Conservation (phyloP, 2,888 invertebrate genomes). For the Hyposoter didymator region DNA sequence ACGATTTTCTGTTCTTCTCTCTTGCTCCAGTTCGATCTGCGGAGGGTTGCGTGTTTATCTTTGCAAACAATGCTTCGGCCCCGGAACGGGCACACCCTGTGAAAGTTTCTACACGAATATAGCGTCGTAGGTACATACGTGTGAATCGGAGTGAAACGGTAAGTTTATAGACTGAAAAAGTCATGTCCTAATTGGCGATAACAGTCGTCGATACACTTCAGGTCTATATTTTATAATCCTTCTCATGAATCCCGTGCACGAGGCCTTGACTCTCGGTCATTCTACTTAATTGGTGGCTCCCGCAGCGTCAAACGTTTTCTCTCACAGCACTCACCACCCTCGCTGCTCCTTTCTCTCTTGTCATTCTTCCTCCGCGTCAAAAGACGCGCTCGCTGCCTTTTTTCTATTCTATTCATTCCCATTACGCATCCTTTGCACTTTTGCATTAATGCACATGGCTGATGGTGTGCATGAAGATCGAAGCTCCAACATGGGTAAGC, state of each 20-base stretch:
- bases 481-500: not conserved
- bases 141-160: conserved; percentile 4
- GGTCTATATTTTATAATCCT: conserved; percentile 72
- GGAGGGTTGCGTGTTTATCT: conserved; percentile 80
- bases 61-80: conserved; percentile 79
- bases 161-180: conserved; percentile 59
- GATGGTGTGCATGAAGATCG: not conserved
- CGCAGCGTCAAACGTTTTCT: conserved; percentile 62
- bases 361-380: conserved; percentile 44
- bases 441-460: not conserved
- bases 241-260: conserved; percentile 31
- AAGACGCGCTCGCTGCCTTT: conserved; percentile 53
- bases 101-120: conserved; percentile 39
- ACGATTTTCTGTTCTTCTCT: conserved; percentile 52
- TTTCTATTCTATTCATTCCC: conserved; percentile 18
- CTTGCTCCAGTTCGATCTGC: conserved; percentile 70
- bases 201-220: conserved; percentile 67
- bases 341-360: conserved; percentile 24
- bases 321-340: conserved; percentile 41
- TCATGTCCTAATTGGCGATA: conserved; percentile 71
- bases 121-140: not conserved
- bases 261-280: conserved; percentile 67
- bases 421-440: not conserved
- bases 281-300: conserved; percentile 70
- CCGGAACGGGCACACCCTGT: conserved; percentile 77